Percentiles rank a stretch among this genome's conserved stretches.
phyloP scores from a whole-genome alignment of 64 coral and sea anemone genomes.

The Exaiptasia diaphana region DNA sequence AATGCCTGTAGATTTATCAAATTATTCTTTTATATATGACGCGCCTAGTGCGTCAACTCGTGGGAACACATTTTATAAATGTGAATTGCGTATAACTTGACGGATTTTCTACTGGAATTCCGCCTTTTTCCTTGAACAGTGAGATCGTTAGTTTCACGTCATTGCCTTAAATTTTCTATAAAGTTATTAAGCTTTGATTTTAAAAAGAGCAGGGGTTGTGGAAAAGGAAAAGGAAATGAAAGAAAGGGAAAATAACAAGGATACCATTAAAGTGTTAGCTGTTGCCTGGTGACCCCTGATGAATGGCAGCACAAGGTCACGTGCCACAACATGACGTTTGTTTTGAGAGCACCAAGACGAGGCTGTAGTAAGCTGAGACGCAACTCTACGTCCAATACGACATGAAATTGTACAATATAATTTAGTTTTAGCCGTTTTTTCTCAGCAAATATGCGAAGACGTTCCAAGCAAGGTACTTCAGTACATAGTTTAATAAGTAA shows the following conservation, averaged over 20 bases:
- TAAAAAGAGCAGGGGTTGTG: no score
- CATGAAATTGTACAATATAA: slow-evolving; percentile 57
- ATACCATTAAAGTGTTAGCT: slow-evolving; percentile 4
- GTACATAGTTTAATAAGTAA: background rate
- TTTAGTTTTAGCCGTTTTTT: slow-evolving; percentile 57
- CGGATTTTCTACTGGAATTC: no score
- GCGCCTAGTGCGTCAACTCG: no score
- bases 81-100: no score
- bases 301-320: slow-evolving; percentile 50
- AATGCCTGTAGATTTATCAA: no score
- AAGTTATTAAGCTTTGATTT: no score
- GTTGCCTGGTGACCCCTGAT: background rate
- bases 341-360: slow-evolving; percentile 78
- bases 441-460: slow-evolving; percentile 69
- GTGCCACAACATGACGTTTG: slow-evolving; percentile 99
- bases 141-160: no score
- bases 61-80: no score
- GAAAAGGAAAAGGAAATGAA: background rate
- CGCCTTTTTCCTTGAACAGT: no score
- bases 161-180: no score
- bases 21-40: no score
- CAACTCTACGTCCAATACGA: slow-evolving; percentile 48
- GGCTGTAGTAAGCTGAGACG: slow-evolving; percentile 89
- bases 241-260: background rate
- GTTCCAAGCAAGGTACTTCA: slow-evolving; percentile 79